These are phyloP conservation scores for Beaufortia kweichowensis DNA, from an alignment of 2,113 vertebrate genomes.

Conservation along the genomic window DNA sequence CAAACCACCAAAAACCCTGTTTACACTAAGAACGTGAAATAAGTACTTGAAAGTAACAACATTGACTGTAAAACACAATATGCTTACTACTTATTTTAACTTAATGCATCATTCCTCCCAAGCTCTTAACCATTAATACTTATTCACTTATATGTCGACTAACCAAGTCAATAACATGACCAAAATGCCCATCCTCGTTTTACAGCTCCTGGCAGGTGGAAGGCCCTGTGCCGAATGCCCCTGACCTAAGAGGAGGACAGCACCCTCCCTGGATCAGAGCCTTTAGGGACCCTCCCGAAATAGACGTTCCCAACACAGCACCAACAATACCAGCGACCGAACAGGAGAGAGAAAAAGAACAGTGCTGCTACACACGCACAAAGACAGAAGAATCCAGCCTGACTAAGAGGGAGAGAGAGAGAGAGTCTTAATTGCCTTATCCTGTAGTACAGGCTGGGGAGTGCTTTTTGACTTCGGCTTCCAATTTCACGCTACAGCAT, in stretches of 20 bases:
- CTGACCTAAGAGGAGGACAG: constrained; percentile 53
- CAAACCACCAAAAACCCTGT: constrained; percentile 8
- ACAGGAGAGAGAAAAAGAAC: constrained; percentile 33
- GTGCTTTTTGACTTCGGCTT: constrained; percentile 72
- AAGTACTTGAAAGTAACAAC: not conserved
- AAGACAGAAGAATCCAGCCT: constrained; percentile 33
- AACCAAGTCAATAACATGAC: not conserved
- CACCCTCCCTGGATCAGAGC: constrained; percentile 54
- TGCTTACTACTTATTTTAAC: no score
- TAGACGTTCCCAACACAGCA: constrained; percentile 73
- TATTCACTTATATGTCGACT: constrained; percentile 17
- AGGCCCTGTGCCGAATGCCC: constrained; percentile 43
- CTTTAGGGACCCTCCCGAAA: constrained; percentile 73
- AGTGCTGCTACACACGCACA: constrained; percentile 16
- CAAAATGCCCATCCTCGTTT: constrained; percentile 19
- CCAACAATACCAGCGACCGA: constrained; percentile 52
- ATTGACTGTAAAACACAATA: not conserved
- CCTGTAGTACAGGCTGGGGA: constrained; percentile 71
- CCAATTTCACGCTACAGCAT: constrained; percentile 74
- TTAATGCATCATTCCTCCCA: no score
- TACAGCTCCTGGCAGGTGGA: constrained; percentile 26
- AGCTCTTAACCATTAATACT: no score
- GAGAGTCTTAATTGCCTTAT: constrained; percentile 66
- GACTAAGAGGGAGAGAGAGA: constrained; percentile 46
- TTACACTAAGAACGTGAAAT: not conserved